Evolutionary conservation across 2,113 vertebrate genomes (phyloP).

Genomic region (Tursiops truncatus): DNA sequence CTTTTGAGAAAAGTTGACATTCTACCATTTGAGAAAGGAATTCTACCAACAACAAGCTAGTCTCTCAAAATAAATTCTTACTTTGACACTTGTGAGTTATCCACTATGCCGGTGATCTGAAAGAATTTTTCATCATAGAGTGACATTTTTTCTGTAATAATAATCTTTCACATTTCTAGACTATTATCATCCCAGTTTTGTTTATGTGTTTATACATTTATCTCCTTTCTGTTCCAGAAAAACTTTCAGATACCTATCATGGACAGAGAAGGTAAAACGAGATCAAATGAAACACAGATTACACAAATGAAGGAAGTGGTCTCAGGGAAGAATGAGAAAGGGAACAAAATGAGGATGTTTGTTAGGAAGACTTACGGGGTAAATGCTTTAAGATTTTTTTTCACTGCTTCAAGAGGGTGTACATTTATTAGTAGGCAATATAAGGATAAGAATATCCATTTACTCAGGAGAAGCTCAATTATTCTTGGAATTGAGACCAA

Average conservation of each 20-base stretch:
- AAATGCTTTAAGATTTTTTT: not conserved
- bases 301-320: not conserved
- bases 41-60: not conserved
- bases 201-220: not conserved
- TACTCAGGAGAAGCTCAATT: not conserved
- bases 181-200: not conserved
- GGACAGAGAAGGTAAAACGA: conserved; percentile 12
- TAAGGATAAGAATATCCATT: not conserved
- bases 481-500: not conserved
- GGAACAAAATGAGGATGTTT: not conserved
- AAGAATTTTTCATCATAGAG: not conserved
- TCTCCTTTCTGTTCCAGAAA: not conserved
- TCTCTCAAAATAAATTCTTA: conserved; percentile 25
- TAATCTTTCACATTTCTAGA: not conserved
- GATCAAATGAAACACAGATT: not conserved
- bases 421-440: not conserved
- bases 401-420: not conserved
- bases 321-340: not conserved
- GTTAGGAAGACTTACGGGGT: not conserved
- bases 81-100: not conserved
- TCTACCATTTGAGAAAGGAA: not conserved
- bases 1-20: not conserved
- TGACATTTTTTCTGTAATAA: not conserved
- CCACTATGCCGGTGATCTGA: not conserved
- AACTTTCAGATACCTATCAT: not conserved